A percentile compares a stretch with the other conserved stretches of the same genome.
phyloP scores from a whole-genome alignment of 92 coral and sea anemone genomes.

The Chrysogorgia sp. region DNA sequence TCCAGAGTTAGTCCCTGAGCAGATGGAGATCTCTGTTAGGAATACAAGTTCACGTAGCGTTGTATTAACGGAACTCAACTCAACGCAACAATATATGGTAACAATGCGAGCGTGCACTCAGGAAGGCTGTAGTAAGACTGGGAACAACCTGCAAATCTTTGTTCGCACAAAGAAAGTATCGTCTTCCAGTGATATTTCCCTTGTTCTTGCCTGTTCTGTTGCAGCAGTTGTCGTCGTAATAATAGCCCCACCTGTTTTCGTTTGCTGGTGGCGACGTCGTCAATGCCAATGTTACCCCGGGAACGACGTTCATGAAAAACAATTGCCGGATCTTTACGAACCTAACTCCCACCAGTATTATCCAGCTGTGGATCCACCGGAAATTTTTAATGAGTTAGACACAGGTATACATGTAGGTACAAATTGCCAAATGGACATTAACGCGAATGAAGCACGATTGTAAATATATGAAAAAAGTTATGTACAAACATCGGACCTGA shows the following conservation, averaged over 20 bases:
- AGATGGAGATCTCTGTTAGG: background rate
- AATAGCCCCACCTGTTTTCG: background rate
- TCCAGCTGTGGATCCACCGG: background rate
- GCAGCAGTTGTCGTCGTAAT: background rate
- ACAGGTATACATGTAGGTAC: background rate
- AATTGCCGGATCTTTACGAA: background rate
- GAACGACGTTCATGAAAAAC: background rate
- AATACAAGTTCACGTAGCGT: background rate
- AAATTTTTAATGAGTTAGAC: background rate
- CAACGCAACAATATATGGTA: background rate
- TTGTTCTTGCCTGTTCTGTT: background rate
- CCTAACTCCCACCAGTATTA: background rate
- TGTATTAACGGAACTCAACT: background rate
- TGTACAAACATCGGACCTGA: no score
- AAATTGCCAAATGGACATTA: background rate
- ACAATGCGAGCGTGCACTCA: conserved; percentile 6
- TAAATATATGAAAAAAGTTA: background rate
- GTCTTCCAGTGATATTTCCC: background rate
- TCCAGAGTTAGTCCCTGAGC: background rate
- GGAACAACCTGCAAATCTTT: background rate
- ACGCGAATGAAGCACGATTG: background rate
- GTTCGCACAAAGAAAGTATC: background rate
- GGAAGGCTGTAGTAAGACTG: conserved; percentile 13
- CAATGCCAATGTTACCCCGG: background rate
- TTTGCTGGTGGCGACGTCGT: background rate